Conservation (phyloP, 64 coral and sea anemone species). For the Actinia equina region DNA sequence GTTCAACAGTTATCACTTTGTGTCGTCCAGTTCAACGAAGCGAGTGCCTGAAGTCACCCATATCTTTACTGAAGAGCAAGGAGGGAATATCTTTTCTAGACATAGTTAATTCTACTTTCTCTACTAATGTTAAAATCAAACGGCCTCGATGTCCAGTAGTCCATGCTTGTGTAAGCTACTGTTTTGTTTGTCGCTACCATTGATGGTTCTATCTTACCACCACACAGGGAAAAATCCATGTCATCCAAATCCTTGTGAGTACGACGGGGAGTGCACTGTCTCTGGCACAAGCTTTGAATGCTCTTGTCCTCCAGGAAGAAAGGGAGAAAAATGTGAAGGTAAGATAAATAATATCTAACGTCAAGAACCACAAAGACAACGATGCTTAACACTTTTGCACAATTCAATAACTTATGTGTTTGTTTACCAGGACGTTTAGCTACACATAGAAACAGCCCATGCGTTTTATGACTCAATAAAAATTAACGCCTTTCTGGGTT, state of each 20-base stretch:
- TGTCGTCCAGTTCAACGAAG: background rate
- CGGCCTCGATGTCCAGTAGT: background rate
- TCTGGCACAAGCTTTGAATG: conserved; percentile 56
- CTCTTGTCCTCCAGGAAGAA: conserved; percentile 60
- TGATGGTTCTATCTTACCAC: background rate
- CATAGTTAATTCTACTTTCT: background rate
- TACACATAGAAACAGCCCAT: background rate
- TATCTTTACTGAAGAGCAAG: background rate
- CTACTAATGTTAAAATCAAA: background rate
- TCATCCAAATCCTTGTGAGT: conserved; percentile 61
- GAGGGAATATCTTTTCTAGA: background rate
- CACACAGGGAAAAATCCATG: conserved; percentile 38
- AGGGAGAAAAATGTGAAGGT: conserved; percentile 82
- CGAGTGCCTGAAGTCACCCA: background rate
- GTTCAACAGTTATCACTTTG: background rate
- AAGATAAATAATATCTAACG: background rate
- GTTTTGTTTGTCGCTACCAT: conserved; percentile 30
- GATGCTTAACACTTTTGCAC: background rate
- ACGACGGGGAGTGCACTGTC: conserved; percentile 58
- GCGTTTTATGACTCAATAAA: background rate
- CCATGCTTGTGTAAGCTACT: conserved; percentile 25
- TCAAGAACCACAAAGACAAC: background rate
- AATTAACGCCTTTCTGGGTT: background rate
- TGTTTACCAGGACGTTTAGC: background rate
- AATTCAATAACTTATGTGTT: background rate